Percentiles rank a stretch among this genome's conserved stretches.
These are phyloP conservation scores for Centropristis striata DNA, from an alignment of 2,113 vertebrate species.

Conservation along the genomic window DNA sequence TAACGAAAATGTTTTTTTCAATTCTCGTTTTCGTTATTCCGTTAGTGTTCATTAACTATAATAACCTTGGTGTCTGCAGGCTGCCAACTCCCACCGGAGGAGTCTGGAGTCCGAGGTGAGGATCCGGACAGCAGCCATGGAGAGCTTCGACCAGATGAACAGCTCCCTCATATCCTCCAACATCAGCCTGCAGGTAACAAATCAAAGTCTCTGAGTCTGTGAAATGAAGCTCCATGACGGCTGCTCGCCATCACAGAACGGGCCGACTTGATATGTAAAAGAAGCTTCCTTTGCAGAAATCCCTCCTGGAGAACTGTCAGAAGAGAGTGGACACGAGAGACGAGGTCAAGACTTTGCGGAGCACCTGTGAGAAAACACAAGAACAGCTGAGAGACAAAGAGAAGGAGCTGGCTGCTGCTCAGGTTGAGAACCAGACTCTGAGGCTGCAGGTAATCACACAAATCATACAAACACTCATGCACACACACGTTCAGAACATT, in stretches of 20 bases:
- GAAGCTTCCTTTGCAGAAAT: slow-evolving; percentile 87
- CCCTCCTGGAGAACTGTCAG: slow-evolving; percentile 92
- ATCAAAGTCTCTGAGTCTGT: not conserved
- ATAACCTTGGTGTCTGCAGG: slow-evolving; percentile 86
- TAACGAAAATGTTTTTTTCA: no score
- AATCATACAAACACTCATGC: not conserved
- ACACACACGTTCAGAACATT: not conserved
- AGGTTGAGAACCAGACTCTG: slow-evolving; percentile 92
- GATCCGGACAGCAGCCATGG: slow-evolving; percentile 90
- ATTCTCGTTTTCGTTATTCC: no score
- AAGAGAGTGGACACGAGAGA: slow-evolving; percentile 88
- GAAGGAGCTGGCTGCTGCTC: slow-evolving; percentile 87
- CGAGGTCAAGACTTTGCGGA: slow-evolving; percentile 87
- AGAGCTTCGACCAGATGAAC: slow-evolving; percentile 94
- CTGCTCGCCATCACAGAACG: not conserved
- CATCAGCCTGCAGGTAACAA: slow-evolving; percentile 91
- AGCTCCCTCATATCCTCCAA: slow-evolving; percentile 91
- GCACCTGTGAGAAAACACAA: slow-evolving; percentile 88
- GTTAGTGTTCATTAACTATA: no score
- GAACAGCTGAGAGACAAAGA: slow-evolving; percentile 91
- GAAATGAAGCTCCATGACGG: not conserved
- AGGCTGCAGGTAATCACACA: slow-evolving; percentile 89
- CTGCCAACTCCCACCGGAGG: slow-evolving; percentile 87
- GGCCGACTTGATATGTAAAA: slow-evolving; percentile 27
- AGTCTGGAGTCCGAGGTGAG: slow-evolving; percentile 91